Percentiles rank a stretch among this genome's conserved stretches.
These are phyloP conservation scores for Lasiurus borealis DNA, from an alignment of 2,113 vertebrate species.

Conservation along the genomic window DNA sequence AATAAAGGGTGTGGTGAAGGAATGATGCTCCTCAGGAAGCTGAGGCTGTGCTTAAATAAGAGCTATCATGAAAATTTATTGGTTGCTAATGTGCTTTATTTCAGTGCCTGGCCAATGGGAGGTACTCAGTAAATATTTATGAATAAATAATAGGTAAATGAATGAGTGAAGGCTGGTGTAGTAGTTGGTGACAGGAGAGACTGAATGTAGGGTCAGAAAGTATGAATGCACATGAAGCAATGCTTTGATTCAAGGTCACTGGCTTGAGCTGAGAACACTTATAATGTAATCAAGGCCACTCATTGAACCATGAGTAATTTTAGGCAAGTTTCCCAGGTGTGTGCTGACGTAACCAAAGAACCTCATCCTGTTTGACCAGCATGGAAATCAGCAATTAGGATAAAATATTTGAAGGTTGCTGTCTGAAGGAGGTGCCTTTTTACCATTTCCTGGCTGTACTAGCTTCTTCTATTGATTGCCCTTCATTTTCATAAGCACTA, in stretches of 20 bases:
- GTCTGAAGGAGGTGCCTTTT: conserved; percentile 40
- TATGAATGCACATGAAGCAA: neutral
- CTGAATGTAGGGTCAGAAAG: neutral
- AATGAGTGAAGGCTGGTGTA: neutral
- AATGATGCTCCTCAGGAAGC: neutral
- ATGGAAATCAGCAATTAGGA: conserved; percentile 65
- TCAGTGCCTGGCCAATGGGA: neutral
- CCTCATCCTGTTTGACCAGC: conserved; percentile 68
- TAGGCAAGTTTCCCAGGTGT: conserved; percentile 73
- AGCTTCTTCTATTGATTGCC: conserved; percentile 59
- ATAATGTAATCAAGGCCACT: conserved; percentile 65
- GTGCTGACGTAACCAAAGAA: conserved; percentile 62
- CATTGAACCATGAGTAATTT: conserved; percentile 72
- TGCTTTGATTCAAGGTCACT: conserved; percentile 63
- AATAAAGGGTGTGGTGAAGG: neutral
- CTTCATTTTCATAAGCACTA: conserved; percentile 70
- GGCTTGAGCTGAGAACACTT: conserved; percentile 59
- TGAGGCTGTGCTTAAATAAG: neutral
- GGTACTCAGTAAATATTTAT: neutral
- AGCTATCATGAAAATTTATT: neutral
- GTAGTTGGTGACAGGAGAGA: neutral
- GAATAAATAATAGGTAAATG: conserved; percentile 31
- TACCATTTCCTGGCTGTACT: conserved; percentile 27
- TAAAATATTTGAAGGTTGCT: conserved; percentile 61
- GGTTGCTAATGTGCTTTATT: neutral